Evolutionary conservation across 2,113 vertebrate genomes (phyloP).

Genomic region (Brachyhypopomus gauderio): DNA sequence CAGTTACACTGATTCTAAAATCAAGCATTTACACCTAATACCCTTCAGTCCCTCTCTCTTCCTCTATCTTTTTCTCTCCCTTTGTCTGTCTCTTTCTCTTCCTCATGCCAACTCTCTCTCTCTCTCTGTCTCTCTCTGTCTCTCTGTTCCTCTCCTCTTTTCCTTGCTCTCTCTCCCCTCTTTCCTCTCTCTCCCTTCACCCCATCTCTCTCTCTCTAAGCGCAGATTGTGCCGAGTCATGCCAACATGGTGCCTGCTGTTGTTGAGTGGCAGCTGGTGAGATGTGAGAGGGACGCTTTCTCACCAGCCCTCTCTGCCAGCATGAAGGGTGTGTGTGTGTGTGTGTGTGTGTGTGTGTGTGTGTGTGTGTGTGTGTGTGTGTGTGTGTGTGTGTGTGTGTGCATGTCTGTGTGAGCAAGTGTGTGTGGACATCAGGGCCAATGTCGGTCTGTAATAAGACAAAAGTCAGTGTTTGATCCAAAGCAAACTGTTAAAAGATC

Average conservation of each 20-base stretch:
- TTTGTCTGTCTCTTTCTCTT: neutral
- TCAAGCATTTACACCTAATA: neutral
- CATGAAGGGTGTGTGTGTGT: neutral
- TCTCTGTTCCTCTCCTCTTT: neutral
- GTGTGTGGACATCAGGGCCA: neutral
- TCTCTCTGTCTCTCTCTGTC: neutral
- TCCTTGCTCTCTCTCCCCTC: neutral
- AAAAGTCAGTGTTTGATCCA: constrained; percentile 8
- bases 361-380: neutral
- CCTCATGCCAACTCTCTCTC: neutral
- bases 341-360: constrained; percentile 1
- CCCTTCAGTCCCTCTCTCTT: neutral
- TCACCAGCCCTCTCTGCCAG: constrained; percentile 27
- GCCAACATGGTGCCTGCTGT: constrained; percentile 48
- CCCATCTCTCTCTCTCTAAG: constrained; percentile 27
- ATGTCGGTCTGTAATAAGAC: constrained; percentile 13
- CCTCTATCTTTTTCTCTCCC: neutral
- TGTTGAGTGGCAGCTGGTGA: constrained; percentile 47
- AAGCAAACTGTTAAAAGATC: constrained; percentile 17
- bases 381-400: neutral
- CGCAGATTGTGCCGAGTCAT: constrained; percentile 53
- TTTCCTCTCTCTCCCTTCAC: neutral
- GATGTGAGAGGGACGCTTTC: constrained; percentile 49
- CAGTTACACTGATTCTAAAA: constrained; percentile 8
- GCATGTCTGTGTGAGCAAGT: constrained; percentile 7